Evolutionary conservation across 2,113 vertebrate genomes (phyloP).

Genomic region (Grammomys dolichurus): DNA sequence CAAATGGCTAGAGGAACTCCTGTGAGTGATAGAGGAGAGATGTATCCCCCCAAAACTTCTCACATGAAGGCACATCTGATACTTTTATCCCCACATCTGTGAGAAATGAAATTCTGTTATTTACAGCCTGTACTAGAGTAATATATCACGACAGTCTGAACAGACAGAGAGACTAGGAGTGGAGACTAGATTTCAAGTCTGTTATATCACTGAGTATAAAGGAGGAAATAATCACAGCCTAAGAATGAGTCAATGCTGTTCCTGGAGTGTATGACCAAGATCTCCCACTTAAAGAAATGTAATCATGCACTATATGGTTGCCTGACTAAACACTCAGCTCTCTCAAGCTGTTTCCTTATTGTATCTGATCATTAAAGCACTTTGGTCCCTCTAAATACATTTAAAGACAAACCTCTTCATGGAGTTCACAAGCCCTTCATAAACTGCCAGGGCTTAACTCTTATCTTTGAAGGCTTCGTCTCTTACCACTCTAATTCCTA

Average conservation of each 20-base stretch:
- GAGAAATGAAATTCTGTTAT: neutral
- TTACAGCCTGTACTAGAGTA: neutral
- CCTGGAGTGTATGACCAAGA: no score
- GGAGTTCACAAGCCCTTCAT: neutral
- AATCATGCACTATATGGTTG: neutral
- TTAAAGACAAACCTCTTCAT: neutral
- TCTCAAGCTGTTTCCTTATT: neutral
- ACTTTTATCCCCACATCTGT: neutral
- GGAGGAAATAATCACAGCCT: neutral
- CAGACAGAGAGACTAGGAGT: neutral
- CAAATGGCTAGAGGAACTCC: no score
- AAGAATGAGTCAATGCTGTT: neutral
- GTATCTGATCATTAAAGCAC: neutral
- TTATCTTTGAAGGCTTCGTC: neutral
- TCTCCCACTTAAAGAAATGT: neutral
- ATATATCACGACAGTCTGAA: neutral
- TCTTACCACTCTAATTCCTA: fast-evolving
- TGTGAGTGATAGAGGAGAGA: neutral
- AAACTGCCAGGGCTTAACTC: fast-evolving
- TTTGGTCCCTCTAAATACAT: neutral
- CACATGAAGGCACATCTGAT: neutral
- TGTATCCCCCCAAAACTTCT: neutral
- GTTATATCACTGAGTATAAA: neutral
- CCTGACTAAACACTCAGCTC: neutral
- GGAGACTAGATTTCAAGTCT: neutral